Conservation (phyloP, 2,113 vertebrate genomes). For the Anguilla rostrata region DNA sequence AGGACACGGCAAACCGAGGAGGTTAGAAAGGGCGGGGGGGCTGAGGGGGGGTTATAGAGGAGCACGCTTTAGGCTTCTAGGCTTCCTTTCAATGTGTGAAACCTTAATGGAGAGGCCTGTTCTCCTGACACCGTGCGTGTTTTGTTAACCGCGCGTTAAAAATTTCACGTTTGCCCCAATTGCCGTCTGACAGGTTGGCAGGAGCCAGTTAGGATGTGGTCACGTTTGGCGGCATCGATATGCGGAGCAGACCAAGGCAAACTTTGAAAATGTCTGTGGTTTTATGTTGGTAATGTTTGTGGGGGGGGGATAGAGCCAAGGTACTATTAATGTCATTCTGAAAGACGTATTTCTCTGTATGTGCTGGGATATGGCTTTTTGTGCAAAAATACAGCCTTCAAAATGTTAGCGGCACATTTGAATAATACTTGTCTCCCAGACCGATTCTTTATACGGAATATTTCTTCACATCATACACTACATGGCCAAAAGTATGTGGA, state of each 20-base stretch:
- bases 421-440: background rate
- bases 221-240: background rate
- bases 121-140: background rate
- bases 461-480: background rate
- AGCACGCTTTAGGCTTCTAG: background rate
- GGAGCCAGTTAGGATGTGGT: background rate
- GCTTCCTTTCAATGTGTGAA: background rate
- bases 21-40: background rate
- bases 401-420: background rate
- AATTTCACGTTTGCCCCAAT: background rate
- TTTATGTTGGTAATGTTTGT: background rate
- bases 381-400: background rate
- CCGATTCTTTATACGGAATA: background rate
- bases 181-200: background rate
- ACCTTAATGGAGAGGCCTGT: too few relatives aligned
- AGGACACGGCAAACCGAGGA: background rate
- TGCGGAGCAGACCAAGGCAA: background rate
- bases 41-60: background rate
- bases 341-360: background rate
- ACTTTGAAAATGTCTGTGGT: background rate
- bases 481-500: too few relatives aligned
- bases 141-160: too few relatives aligned
- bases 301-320: background rate
- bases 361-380: background rate
- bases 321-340: background rate